phyloP scores from a whole-genome alignment of 2,888 invertebrate species.

The Toxonevra muliebris region DNA sequence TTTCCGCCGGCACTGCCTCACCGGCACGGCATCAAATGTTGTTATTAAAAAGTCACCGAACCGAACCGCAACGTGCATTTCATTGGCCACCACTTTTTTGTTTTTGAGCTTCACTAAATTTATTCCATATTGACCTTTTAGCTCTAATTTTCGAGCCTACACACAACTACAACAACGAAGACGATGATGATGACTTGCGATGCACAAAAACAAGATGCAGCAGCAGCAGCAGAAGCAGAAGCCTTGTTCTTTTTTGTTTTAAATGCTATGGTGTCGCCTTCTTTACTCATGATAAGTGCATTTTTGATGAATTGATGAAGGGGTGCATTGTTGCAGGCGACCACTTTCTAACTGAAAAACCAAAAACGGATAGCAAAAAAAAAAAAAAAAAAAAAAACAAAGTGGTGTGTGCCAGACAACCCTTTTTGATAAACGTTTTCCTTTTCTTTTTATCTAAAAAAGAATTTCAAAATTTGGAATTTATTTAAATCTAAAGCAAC shows the following conservation, averaged over 20 bases:
- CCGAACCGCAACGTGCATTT: not conserved
- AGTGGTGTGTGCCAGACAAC: not conserved
- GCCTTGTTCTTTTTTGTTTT: constrained; percentile 46
- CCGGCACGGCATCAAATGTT: constrained; percentile 19
- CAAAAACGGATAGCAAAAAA: constrained; percentile 6
- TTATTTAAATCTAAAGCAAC: constrained; percentile 28
- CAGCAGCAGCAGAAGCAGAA: constrained; percentile 15
- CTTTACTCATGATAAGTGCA: constrained; percentile 39
- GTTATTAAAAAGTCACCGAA: constrained; percentile 32
- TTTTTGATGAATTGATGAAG: constrained; percentile 62
- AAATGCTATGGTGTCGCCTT: constrained; percentile 41
- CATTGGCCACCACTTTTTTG: not conserved
- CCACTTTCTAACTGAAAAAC: constrained; percentile 17
- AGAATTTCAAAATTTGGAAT: constrained; percentile 18
- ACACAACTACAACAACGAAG: constrained; percentile 14
- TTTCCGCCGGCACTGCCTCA: constrained; percentile 26
- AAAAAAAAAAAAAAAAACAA: not conserved
- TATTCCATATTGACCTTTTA: constrained; percentile 55
- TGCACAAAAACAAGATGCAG: constrained; percentile 23
- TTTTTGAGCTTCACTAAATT: constrained; percentile 42
- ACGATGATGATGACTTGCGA: not conserved
- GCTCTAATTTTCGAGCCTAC: constrained; percentile 54
- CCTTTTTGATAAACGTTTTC: not conserved
- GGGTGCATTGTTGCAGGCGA: constrained; percentile 41
- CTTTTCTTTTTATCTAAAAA: constrained; percentile 20